Percentiles rank a stretch among this genome's conserved stretches.
Conservation (phyloP, 2,888 invertebrate species). For the Eudemis profundana region DNA sequence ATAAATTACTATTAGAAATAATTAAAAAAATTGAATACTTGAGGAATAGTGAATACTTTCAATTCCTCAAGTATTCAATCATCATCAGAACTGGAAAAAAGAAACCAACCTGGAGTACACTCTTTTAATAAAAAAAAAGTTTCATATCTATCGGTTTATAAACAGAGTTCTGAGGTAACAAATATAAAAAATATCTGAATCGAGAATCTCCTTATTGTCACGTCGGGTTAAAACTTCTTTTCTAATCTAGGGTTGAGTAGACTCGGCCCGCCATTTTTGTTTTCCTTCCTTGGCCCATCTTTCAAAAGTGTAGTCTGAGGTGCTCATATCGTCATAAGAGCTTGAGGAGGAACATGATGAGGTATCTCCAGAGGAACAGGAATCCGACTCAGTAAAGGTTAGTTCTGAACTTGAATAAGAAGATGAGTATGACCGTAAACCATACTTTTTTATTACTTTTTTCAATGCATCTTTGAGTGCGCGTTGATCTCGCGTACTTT, state of each 20-base stretch:
- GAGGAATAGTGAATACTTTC: too few species aligned
- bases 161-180: too few species aligned
- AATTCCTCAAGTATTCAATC: too few species aligned
- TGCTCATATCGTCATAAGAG: background rate
- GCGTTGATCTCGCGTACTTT: background rate
- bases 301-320: conserved; percentile 26
- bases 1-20: too few species aligned
- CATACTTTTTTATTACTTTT: conserved; percentile 17
- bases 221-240: background rate
- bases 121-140: too few species aligned
- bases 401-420: background rate
- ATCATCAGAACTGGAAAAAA: too few species aligned
- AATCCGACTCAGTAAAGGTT: background rate
- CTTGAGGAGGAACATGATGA: background rate
- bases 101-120: too few species aligned
- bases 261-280: background rate
- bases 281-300: background rate
- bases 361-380: background rate
- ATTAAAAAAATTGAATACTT: too few species aligned
- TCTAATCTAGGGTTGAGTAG: background rate
- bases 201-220: too few species aligned
- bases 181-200: too few species aligned
- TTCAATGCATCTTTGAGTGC: background rate
- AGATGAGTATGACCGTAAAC: background rate
- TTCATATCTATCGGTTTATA: too few species aligned